phyloP scores from a whole-genome alignment of 2,113 vertebrate genomes.

The Nothocercus julius region DNA sequence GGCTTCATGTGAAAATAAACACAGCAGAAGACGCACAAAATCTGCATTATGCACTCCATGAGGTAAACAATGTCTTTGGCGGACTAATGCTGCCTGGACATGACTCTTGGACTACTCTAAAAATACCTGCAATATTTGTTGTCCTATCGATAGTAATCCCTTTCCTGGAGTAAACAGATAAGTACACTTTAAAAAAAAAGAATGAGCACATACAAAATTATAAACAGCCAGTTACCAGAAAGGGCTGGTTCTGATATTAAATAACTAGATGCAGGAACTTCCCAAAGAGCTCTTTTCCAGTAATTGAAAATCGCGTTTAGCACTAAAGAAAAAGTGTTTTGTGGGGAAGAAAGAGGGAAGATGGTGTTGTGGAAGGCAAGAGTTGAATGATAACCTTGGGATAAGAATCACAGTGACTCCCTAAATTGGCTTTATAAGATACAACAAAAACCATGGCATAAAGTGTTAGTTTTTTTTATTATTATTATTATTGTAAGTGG shows the following conservation, averaged over 20 bases:
- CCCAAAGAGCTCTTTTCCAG: neutral
- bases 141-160: neutral
- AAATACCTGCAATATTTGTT: neutral
- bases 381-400: neutral
- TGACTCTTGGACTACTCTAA: neutral
- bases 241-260: neutral
- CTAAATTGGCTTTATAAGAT: neutral
- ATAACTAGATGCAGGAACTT: neutral
- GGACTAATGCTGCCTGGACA: neutral
- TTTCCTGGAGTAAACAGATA: neutral
- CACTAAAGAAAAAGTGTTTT: neutral
- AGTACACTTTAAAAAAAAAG: neutral
- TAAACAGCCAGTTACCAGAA: neutral
- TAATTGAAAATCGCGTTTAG: neutral
- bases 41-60: neutral
- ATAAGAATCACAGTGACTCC: neutral
- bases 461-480: neutral
- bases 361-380: neutral
- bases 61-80: slow-evolving; percentile 32
- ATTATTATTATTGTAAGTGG: neutral
- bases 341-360: neutral
- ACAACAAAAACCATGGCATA: rapidly evolving
- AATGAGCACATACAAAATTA: neutral
- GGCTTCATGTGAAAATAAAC: slow-evolving; percentile 54
- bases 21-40: slow-evolving; percentile 36